phyloP scores from a whole-genome alignment of 2,888 invertebrate genomes.

The Brachyptera risi region DNA sequence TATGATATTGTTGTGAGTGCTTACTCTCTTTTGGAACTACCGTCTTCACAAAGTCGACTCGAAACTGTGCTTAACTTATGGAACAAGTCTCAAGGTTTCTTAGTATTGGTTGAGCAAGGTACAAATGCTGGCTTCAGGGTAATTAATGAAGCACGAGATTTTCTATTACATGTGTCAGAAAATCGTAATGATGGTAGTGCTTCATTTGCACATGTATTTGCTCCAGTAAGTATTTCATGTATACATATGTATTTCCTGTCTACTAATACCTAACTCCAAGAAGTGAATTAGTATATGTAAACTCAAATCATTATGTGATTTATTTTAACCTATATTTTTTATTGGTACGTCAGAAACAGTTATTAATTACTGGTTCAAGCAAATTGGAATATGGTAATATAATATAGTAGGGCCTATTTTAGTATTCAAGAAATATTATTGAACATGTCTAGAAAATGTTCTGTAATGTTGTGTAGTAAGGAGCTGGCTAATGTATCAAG shows the following conservation, averaged over 20 bases:
- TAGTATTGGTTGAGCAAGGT: slow-evolving; percentile 82
- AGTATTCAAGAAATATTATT: no score
- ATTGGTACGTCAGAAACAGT: no score
- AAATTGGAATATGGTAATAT: no score
- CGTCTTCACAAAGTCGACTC: slow-evolving; percentile 59
- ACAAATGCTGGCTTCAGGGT: slow-evolving; percentile 71
- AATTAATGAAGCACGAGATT: slow-evolving; percentile 80
- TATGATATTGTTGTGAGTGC: slow-evolving; percentile 81
- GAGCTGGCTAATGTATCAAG: no score
- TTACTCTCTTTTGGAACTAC: slow-evolving; percentile 76
- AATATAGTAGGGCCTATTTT: no score
- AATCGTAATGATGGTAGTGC: slow-evolving; percentile 37
- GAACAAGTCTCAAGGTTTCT: slow-evolving; percentile 77
- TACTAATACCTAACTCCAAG: no score
- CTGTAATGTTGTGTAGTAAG: no score
- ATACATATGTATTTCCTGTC: slow-evolving; percentile 22
- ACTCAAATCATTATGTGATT: no score
- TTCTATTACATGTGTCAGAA: slow-evolving; percentile 57
- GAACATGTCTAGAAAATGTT: no score
- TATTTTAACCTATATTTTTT: no score
- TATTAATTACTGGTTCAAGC: no score
- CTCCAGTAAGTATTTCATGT: slow-evolving; percentile 66
- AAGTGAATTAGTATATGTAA: no score
- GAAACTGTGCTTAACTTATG: slow-evolving; percentile 73
- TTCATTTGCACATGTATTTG: slow-evolving; percentile 59